Base-by-base conservation (phyloP, 2,797 vertebrate species). In the Arrhamphus sclerolepis region DNA sequence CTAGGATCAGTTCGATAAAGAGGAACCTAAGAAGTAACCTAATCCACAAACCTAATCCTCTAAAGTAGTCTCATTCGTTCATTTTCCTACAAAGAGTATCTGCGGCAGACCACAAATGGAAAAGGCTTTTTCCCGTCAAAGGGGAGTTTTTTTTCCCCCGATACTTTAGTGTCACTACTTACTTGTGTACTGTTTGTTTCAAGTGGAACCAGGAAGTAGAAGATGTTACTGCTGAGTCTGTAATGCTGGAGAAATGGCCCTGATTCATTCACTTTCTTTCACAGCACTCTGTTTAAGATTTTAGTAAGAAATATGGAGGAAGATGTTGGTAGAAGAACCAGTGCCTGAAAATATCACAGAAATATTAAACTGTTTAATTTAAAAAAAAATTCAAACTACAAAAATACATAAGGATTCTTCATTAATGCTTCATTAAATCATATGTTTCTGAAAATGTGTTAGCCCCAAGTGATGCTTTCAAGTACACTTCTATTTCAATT, bases 231-330 rank as follows among this genome's bases (percentile, higher is more conserved):
- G 29, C 1, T 29, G 8, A 1, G 29, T 29, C 8, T 0, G 26
- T 19, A 6, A 21, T 10, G 8, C 18, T 20, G 26, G 16, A 26
- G 24, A 5, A 40, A 5, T 14, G 20, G 17, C n/a, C 20, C 8
- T 46, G 18, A 57, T 48, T 57, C 6, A 61, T 51, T 51, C 8
- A 58, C 42, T 53, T 41, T 47, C 22, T 60, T 57, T 50, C 13
- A 10, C 11, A 61, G 6, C 7, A 14, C 3, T 31, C n/a, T n/a
- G n/a, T n/a, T n/a, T n/a, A n/a, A n/a, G n/a, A n/a, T n/a, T n/a
- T n/a, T n/a, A n/a, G n/a, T n/a, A n/a, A n/a, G n/a, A n/a, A n/a
- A n/a, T n/a, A n/a, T n/a, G 6, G n/a, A 52, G 21, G 14, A 56
- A 28, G 13, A 50, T 5, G 17, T n/a, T 43, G 29, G 28, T 28